Conservation (phyloP, 2,113 vertebrate genomes). For the Amphiprion percula region DNA sequence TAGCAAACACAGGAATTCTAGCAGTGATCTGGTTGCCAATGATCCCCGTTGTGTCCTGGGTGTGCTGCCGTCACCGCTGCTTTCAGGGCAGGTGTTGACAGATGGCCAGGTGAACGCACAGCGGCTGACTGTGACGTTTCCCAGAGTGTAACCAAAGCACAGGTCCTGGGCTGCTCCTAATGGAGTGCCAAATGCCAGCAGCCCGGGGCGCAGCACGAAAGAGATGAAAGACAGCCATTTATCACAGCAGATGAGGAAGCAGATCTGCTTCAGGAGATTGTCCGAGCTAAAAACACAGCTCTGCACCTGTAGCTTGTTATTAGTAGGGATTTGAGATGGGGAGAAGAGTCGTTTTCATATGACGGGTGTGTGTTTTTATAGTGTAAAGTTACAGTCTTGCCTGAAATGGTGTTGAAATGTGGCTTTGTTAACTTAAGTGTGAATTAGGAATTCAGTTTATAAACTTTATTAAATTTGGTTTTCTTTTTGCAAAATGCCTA, state of each 20-base stretch:
- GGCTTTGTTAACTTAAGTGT: slow-evolving; percentile 4
- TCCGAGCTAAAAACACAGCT: slow-evolving; percentile 55
- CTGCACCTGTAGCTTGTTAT: slow-evolving; percentile 71
- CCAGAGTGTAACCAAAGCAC: slow-evolving; percentile 65
- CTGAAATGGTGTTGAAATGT: slow-evolving; percentile 35
- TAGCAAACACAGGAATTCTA: slow-evolving; percentile 44
- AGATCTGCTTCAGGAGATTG: slow-evolving; percentile 58
- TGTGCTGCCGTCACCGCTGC: slow-evolving; percentile 50
- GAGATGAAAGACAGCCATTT: slow-evolving; percentile 75
- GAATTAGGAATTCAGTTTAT: slow-evolving; percentile 16
- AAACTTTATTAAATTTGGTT: not conserved
- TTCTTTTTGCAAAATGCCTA: not conserved
- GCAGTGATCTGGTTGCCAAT: slow-evolving; percentile 56
- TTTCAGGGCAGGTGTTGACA: slow-evolving; percentile 68
- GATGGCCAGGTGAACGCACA: slow-evolving; percentile 70
- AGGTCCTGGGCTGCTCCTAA: slow-evolving; percentile 50
- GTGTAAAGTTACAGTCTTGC: slow-evolving; percentile 32
- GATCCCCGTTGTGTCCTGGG: slow-evolving; percentile 66
- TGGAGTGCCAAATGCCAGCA: slow-evolving; percentile 64
- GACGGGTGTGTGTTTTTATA: slow-evolving; percentile 28
- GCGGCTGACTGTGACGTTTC: slow-evolving; percentile 58
- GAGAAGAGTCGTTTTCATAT: slow-evolving; percentile 31
- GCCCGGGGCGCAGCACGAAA: slow-evolving; percentile 29
- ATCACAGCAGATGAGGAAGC: slow-evolving; percentile 67
- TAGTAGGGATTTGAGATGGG: slow-evolving; percentile 51